Percentiles rank a stretch among this genome's conserved stretches.
phyloP scores from a whole-genome alignment of 1,140 invertebrate species.

The Calliphora vicina region DNA sequence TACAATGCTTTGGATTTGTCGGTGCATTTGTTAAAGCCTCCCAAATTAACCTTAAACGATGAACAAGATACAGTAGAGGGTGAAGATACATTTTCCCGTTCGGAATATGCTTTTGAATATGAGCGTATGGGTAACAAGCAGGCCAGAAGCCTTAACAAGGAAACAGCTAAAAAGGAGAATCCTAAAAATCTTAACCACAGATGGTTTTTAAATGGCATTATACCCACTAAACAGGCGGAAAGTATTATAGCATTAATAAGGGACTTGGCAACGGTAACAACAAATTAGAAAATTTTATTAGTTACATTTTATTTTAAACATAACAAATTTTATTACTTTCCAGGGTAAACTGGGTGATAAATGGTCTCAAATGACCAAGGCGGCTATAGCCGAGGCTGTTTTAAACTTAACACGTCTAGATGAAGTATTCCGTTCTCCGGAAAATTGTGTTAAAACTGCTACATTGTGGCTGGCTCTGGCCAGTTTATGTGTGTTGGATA shows the following conservation, averaged over 20 bases:
- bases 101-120: slow-evolving; percentile 53
- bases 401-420: slow-evolving; percentile 83
- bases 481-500: slow-evolving; percentile 90
- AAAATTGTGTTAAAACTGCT: slow-evolving; percentile 80
- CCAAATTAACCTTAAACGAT: slow-evolving; percentile 38
- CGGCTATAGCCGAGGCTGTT: slow-evolving; percentile 91
- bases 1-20: slow-evolving; percentile 60
- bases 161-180: slow-evolving; percentile 42
- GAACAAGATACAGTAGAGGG: background rate
- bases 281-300: background rate
- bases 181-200: slow-evolving; percentile 60
- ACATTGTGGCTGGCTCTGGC: slow-evolving; percentile 92
- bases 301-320: slow-evolving; percentile 12
- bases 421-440: slow-evolving; percentile 76
- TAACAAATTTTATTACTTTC: slow-evolving; percentile 39
- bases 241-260: slow-evolving; percentile 87
- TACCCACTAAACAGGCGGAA: slow-evolving; percentile 84
- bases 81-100: background rate
- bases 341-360: slow-evolving; percentile 85
- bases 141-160: background rate
- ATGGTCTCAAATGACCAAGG: slow-evolving; percentile 89
- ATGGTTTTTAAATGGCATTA: slow-evolving; percentile 89
- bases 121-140: slow-evolving; percentile 35
- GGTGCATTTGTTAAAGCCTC: slow-evolving; percentile 50
- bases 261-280: slow-evolving; percentile 88